Conservation (phyloP, 2,888 invertebrate genomes). For the Leucania comma region DNA sequence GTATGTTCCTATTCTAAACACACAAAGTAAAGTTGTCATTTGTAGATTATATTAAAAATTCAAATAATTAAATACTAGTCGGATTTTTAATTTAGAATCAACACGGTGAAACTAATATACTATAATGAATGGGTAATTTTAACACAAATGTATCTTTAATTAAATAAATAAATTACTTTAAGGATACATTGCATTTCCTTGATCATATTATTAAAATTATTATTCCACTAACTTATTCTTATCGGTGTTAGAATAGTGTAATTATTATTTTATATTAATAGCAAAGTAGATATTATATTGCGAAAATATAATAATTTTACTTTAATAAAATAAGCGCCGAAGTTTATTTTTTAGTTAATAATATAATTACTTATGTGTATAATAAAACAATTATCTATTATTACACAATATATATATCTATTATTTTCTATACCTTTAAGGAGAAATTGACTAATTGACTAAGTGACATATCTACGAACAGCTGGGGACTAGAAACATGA, state of each 20-base stretch:
- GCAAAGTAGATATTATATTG: no score
- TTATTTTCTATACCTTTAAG: no score
- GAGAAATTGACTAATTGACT: no score
- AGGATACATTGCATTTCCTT: slow-evolving; percentile 21
- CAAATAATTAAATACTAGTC: background rate
- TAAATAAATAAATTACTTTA: slow-evolving; percentile 3
- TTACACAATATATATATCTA: no score
- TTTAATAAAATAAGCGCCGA: background rate
- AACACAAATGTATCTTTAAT: background rate
- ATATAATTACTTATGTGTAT: no score
- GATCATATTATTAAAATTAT: slow-evolving; percentile 1
- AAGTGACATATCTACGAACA: no score
- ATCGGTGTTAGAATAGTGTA: background rate
- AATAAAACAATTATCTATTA: no score
- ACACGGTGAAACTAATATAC: background rate
- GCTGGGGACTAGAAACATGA: no score
- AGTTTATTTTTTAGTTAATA: no score
- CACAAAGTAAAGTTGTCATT: background rate
- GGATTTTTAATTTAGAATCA: slow-evolving; percentile 6
- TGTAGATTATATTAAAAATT: background rate
- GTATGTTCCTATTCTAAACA: background rate
- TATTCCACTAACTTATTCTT: background rate
- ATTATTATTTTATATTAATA: background rate
- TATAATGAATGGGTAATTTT: background rate
- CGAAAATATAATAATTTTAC: background rate